Evolutionary conservation across 2,888 invertebrate genomes (phyloP).

Genomic region (Charanyca ferruginea): DNA sequence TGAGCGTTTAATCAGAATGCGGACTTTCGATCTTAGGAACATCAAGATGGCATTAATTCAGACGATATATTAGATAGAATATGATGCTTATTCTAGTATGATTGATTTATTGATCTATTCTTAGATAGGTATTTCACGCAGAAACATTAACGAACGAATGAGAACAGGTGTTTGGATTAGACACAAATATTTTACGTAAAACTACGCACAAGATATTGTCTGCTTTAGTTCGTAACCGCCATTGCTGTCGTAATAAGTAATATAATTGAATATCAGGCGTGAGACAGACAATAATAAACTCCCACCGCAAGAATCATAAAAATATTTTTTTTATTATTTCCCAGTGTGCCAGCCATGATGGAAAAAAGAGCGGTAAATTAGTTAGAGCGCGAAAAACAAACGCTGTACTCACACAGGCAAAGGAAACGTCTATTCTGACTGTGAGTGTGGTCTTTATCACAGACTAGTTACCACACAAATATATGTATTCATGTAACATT

Average conservation of each 20-base stretch:
- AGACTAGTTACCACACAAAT: slow-evolving; percentile 13
- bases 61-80: background rate
- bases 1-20: slow-evolving; percentile 11
- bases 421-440: slow-evolving; percentile 15
- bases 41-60: background rate
- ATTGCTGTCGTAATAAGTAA: slow-evolving; percentile 39
- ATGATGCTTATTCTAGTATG: background rate
- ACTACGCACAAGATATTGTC: slow-evolving; percentile 20
- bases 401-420: slow-evolving; percentile 23
- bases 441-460: slow-evolving; percentile 20
- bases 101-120: background rate
- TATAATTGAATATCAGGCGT: slow-evolving; percentile 44
- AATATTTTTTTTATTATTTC: slow-evolving; percentile 29
- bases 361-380: slow-evolving; percentile 25
- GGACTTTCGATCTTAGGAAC: background rate
- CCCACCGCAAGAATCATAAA: slow-evolving; percentile 37
- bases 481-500: slow-evolving; percentile 26
- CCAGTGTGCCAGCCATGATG: slow-evolving; percentile 24
- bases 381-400: slow-evolving; percentile 35
- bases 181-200: slow-evolving; percentile 7
- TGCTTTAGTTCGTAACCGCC: slow-evolving; percentile 20
- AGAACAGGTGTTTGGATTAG: slow-evolving; percentile 17
- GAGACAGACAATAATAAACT: slow-evolving; percentile 44
- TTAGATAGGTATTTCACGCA: slow-evolving; percentile 9
- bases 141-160: background rate